Evolutionary conservation across 2,113 vertebrate species (phyloP).

Genomic region (Pelmatolapia mariae): DNA sequence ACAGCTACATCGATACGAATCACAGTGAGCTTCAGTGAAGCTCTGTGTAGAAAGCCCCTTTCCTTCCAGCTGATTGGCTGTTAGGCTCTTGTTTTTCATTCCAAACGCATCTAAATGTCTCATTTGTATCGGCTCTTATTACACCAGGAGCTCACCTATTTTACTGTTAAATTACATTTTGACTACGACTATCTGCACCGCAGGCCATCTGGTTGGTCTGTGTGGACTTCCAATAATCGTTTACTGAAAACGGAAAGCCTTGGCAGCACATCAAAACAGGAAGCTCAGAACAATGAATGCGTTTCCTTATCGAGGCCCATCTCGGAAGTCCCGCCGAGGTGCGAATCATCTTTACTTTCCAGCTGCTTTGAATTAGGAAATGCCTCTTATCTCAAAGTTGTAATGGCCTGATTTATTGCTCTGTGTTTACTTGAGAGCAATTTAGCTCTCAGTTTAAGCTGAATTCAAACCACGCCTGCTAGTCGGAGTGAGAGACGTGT

Average conservation of each 20-base stretch:
- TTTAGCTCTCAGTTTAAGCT: background rate
- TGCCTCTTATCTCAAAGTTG: slow-evolving; percentile 3
- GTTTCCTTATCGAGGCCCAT: slow-evolving; percentile 18
- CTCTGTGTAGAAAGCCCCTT: background rate
- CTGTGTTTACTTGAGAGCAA: background rate
- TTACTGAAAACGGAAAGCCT: slow-evolving; percentile 6
- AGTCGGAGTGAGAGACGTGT: background rate
- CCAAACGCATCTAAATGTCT: background rate
- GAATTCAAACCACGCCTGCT: background rate
- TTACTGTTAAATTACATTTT: background rate
- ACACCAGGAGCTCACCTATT: background rate
- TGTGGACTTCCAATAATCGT: background rate
- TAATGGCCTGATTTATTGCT: slow-evolving; percentile 6
- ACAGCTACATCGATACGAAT: background rate
- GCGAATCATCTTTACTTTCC: slow-evolving; percentile 35
- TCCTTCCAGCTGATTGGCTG: background rate
- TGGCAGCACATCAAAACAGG: slow-evolving; percentile 28
- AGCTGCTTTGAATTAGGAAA: slow-evolving; percentile 35
- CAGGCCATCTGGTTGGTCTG: background rate
- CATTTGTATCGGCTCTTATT: background rate
- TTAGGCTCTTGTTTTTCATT: background rate
- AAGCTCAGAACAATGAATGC: slow-evolving; percentile 36
- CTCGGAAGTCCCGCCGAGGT: slow-evolving; percentile 5
- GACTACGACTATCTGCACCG: background rate
- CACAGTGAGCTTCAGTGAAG: background rate